Percentiles rank a stretch among this genome's conserved stretches.
Evolutionary conservation across 2,888 invertebrate species (phyloP).

Genomic region (Nomada lathburiana): DNA sequence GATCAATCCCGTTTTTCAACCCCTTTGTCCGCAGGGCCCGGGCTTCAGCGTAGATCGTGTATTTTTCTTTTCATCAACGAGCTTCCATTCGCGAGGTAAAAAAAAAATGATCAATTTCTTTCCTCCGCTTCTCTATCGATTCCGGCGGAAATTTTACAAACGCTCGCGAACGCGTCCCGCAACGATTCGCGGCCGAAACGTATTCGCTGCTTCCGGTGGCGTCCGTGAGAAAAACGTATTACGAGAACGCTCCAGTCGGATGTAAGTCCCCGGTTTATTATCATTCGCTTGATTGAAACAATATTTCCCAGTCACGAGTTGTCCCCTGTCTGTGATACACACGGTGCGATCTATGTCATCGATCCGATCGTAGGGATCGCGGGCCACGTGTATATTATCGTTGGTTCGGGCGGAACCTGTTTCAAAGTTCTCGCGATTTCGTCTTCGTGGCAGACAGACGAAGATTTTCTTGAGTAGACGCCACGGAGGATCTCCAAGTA

Average conservation of each 20-base stretch:
- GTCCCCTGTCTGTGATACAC: constrained; percentile 34
- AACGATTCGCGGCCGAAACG: constrained; percentile 1
- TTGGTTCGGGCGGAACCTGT: background rate
- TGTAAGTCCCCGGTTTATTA: background rate
- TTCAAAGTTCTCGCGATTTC: constrained; percentile 13
- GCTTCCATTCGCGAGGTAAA: background rate
- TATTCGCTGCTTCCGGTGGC: constrained; percentile 5
- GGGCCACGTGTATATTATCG: background rate
- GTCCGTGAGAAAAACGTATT: background rate
- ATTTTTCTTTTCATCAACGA: background rate
- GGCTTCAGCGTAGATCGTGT: background rate
- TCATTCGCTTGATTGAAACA: background rate
- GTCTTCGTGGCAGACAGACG: background rate
- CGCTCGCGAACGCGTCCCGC: background rate
- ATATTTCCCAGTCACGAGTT: constrained; percentile 5
- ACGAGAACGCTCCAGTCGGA: constrained; percentile 12
- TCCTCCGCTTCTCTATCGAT: no score
- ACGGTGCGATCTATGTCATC: constrained; percentile 7
- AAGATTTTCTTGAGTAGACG: constrained; percentile 22
- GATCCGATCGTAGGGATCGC: constrained; percentile 11
- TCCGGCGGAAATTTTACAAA: no score
- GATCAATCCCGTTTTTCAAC: constrained; percentile 13
- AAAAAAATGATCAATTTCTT: background rate
- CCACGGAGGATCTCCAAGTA: constrained; percentile 17
- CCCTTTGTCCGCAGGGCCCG: no score